Conservation (phyloP, 2,113 vertebrate genomes). For the Petaurus breviceps region DNA sequence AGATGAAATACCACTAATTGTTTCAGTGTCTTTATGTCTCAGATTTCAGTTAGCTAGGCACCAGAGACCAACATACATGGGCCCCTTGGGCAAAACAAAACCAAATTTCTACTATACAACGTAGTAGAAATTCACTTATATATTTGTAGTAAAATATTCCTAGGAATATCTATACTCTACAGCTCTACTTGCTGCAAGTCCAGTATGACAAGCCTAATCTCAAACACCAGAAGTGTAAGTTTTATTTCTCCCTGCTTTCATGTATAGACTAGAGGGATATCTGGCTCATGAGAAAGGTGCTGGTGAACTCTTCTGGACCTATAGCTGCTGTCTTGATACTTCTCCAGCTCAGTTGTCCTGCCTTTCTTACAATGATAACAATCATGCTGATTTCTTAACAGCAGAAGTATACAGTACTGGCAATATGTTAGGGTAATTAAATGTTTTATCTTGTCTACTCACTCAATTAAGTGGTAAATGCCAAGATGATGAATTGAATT, state of each 20-base stretch:
- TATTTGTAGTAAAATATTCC: too few relatives aligned
- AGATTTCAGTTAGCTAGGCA: too few relatives aligned
- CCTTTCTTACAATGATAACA: too few relatives aligned
- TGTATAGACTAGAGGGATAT: neutral
- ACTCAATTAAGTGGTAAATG: conserved; percentile 55
- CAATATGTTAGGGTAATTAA: conserved; percentile 58
- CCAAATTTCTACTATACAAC: too few relatives aligned
- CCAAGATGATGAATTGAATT: conserved; percentile 55
- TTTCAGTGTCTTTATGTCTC: neutral
- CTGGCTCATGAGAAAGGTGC: neutral
- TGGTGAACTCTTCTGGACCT: neutral
- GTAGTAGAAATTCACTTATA: too few relatives aligned
- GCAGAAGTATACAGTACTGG: conserved; percentile 47
- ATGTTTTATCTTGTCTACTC: conserved; percentile 50
- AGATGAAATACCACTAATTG: neutral
- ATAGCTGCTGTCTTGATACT: neutral
- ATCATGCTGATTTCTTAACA: conserved; percentile 4
- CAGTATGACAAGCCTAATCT: neutral
- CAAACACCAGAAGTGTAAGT: neutral
- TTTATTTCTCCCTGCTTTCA: neutral
- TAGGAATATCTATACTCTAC: neutral
- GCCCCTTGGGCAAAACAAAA: too few relatives aligned
- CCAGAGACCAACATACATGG: too few relatives aligned
- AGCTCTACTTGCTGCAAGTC: neutral
- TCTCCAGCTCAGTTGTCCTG: neutral